Base-by-base conservation (phyloP, 1,140 invertebrate species). In the Drepana arcuata region DNA sequence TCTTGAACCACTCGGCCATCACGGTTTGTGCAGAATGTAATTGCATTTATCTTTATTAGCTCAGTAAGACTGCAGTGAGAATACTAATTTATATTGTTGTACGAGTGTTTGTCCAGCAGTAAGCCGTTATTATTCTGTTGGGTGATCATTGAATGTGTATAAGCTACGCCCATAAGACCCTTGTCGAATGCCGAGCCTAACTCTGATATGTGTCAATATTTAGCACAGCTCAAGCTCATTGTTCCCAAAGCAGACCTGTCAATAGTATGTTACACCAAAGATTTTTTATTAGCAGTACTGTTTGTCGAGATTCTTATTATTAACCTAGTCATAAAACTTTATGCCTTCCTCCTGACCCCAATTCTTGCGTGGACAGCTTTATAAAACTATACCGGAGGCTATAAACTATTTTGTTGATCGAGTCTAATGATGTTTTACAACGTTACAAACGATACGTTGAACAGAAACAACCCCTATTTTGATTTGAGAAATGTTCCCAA, bases 381-480 rank as follows among this genome's bases (percentile, higher is more conserved):
- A 46, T 25, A 48, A 15, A 26, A 30, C 36, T 40, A 62, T 36
- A 56, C 48, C 67, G 63, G 65, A 73, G 40, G 59, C 48, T 43
- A 66, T 72, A 74, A 72, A 77, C 52, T 57, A n/a, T 61, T 62
- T 47, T 63, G 64, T 67, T 67, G 62, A 53, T 51, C 56, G 25
- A 21, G 42, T 29, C 39, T 56, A 57, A 51, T 57, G 54, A 34
- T 38, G 41, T 37, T 56, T 58, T 64, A 66, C 48, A 52, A 59
- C 52, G 34, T 46, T 36, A 34, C 14, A 14, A 30, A 27, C 32
- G 28, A 37, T 23, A 40, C 29, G 40, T 27, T 38, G 34, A 29
- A 42, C n/a, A n/a, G n/a, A n/a, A n/a, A n/a, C n/a, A n/a, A n/a
- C n/a, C n/a, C n/a, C n/a, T n/a, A n/a, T n/a, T n/a, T n/a, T n/a